Evolutionary conservation across 2,888 invertebrate species (phyloP), one percentile per base, ranked within the genome.

Genomic region (Camptogramma bilineatum): DNA sequence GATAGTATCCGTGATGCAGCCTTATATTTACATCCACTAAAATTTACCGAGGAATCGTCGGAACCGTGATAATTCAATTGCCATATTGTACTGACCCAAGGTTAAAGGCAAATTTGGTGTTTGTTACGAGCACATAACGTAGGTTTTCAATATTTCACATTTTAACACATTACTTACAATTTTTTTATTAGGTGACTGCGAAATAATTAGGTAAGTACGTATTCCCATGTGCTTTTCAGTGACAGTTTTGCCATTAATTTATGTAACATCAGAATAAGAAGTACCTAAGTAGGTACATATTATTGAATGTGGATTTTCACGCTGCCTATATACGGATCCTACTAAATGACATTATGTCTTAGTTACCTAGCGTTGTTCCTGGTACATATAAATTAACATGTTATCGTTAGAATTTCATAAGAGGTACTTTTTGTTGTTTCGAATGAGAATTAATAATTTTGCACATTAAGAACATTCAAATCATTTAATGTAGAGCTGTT

Each of bases 21-120:
- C 9, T 62, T 52, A 55, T 60, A 66, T 52, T 67, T 62, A 66
- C 53, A 62, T 39, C 34, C 39, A 62, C 56, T 21, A 62, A 59
- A 64, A 57, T 63, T 73, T 79, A 71, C 73, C 56, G 66, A 74
- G 74, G 77, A 84, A 81, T 80, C 77, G 71, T 73, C 78, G 62
- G 70, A 77, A 77, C 79, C 76, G 76, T 86, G 90, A 75, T 90
- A 90, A 90, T 90, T 81, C 75, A 83, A 83, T 88, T 84, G 77
- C 78, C 85, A 87, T 82, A 78, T 79, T 56, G 65, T 55, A 66
- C 65, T 70, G 62, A 63, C 69, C 74, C 88, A 84, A 90, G 90
- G 88, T 69, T 83, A 63, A 73, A 69, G 64, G 75, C 78, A 79
- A 80, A 80, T 78, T 81, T 81, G 81, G 85, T 84, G 86, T 85